Base-by-base conservation (phyloP, 2,113 vertebrate species). In the Haliaeetus leucogaster region DNA sequence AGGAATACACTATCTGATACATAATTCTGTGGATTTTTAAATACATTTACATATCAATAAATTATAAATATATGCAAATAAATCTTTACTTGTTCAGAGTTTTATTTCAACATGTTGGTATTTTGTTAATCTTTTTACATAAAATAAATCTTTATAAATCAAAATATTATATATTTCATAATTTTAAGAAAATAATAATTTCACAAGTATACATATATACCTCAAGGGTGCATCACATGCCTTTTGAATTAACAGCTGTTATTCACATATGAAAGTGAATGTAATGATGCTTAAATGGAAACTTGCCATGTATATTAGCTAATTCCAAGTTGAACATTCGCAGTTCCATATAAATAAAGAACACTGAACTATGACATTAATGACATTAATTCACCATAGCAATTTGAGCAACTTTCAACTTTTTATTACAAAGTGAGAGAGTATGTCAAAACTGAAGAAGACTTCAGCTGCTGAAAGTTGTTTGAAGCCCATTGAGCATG, bases 381-480 rank as follows among this genome's bases (percentile, higher is more conserved):
- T 82, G 70, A 77, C 45, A 63, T 88, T 73, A 76, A 59, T 89
- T 97, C 70, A 80, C 50, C 32, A 27, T 90, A 91, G 48, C n/a
- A 83, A 90, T 94, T 89, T 94, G 86, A 94, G 50, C 56, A 94
- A 52, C 63, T 96, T 97, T 92, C 68, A 73, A 55, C 52, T 85
- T 94, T 95, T 93, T 96, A 72, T 97, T 96, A 77, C n/a, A 43
- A 92, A 94, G 66, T 86, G 96, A 96, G 95, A 97, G 95, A 78
- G 93, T 97, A 97, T 98, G 97, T 97, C 97, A 98, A 97, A 98
- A 97, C 91, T 97, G 93, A 86, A 97, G 97, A 97, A 97, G 95
- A 97, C 97, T 98, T 98, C 95, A 98, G 98, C 98, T 97, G 97
- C 98, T 98, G 97, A 98, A 98, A 99, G 98, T 98, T 98, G 98